A percentile compares a stretch with the other conserved stretches of the same genome.
These are phyloP conservation scores for Steatocranus sp. DNA, from an alignment of 2,797 vertebrate genomes.

Conservation along the genomic window DNA sequence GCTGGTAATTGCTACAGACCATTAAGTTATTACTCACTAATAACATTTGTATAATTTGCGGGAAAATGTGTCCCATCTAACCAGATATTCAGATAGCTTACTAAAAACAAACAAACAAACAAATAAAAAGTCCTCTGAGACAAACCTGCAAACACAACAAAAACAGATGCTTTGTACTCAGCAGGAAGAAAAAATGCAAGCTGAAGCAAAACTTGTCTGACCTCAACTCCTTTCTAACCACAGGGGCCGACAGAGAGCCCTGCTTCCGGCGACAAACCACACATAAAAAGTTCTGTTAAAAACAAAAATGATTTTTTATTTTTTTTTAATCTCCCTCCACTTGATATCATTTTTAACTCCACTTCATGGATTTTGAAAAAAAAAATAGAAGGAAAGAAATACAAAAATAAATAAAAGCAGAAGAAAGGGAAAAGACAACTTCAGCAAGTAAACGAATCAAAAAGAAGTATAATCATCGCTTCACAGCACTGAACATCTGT, in stretches of 20 bases:
- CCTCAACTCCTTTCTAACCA: constrained; percentile 32
- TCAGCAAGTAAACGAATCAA: constrained; percentile 45
- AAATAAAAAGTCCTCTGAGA: not conserved
- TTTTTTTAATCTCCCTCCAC: constrained; percentile 62
- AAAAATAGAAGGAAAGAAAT: constrained; percentile 31
- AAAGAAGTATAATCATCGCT: constrained; percentile 56
- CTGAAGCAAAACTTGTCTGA: constrained; percentile 3
- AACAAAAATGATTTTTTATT: constrained; percentile 71
- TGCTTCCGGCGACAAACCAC: constrained; percentile 41
- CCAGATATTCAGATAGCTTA: not conserved
- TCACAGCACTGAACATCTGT: constrained; percentile 66
- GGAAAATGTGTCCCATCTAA: not conserved
- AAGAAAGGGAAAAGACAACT: constrained; percentile 32
- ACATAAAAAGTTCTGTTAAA: constrained; percentile 62
- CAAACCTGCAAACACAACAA: constrained; percentile 19
- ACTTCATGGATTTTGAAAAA: constrained; percentile 70
- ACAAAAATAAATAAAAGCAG: constrained; percentile 36
- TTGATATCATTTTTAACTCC: constrained; percentile 69
- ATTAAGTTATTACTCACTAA: not conserved
- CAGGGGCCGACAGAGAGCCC: not conserved
- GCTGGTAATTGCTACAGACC: not conserved
- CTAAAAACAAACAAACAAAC: not conserved
- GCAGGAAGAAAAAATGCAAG: constrained; percentile 31
- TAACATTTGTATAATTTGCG: not conserved
- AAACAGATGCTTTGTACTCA: constrained; percentile 19